Base-by-base conservation (phyloP, 2,888 invertebrate genomes). In the Troilus luridus region DNA sequence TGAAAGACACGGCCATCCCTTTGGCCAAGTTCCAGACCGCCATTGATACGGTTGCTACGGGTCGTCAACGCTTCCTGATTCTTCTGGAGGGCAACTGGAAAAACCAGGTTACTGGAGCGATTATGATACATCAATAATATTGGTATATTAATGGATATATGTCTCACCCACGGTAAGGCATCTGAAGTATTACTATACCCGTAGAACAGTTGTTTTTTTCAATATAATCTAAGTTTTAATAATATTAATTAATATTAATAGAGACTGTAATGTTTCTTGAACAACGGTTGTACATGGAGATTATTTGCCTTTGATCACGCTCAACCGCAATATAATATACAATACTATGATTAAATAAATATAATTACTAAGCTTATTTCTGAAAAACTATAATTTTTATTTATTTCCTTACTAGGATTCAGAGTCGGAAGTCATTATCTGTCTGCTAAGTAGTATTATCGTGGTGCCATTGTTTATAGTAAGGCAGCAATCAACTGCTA, bases 1-100 rank as follows among this genome's bases (percentile, higher is more conserved):
- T 21, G 17, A 56, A 85, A 85, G 85, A 85, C 56, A 56, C n/a
- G n/a, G 85, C 85, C 85, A 58, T 85, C 85, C 85, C 85, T 85
- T 81, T 85, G 85, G 85, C 85, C 12, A 21, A 0, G 12, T 1
- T 85, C 85, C 85, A 85, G 11, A 85, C 85, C 85, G 85, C 85
- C 85, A 85, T 85, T 85, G 85, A 85, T 85, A 85, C 85, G 85
- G 56, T 85, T 56, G 54, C 85, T 58, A 56, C 19, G n/a, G 85
- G 21, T 54, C n/a, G 54, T 85, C 21, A 85, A 58, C 85, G 56
- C 56, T 56, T 77, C 72, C 72, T 27, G 72, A 41, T 77, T 77
- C 41, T 19, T 77, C 27, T 27, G 72, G 72, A 41, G 19, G 17
- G n/a, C 17, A 17, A 41, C 72, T 77, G 12, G 17, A 0, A 27